Base-by-base conservation (phyloP, 1,140 invertebrate genomes). In the Cheumatopsyche charites region DNA sequence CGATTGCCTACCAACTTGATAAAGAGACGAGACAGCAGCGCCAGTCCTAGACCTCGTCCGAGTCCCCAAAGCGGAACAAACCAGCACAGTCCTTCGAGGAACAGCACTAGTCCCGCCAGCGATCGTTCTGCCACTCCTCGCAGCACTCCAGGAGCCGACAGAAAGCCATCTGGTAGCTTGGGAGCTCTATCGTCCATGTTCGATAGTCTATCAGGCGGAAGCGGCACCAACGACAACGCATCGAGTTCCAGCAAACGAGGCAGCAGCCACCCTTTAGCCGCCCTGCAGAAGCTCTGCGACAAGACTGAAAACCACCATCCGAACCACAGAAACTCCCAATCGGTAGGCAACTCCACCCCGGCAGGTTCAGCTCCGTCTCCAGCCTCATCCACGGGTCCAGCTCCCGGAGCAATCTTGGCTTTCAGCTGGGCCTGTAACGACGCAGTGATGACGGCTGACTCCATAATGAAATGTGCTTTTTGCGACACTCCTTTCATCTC, bases 401-500 rank as follows among this genome's bases (percentile, higher is more conserved):
- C 90, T 0, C 91, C 91, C 0, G 92, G 92, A 0, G 92, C 92
- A 12, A 94, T 96, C 72, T 82, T 96, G 13, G 94, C 94, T 0
- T 96, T 96, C 79, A 95, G 93, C 79, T 96, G 94, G 94, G 94
- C 94, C 11, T 95, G 94, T 81, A 95, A 94, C 79, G 94, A 96
- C 79, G 94, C 93, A 0, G 92, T 95, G 1, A 89, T 94, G 70
- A 93, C 91, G 0, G 88, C 89, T 1, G 92, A 94, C 77, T 93
- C 93, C 12, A 91, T 95, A 45, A 95, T 97, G 89, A 97, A 97
- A 81, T 98, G 96, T 84, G 94, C 95, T 17, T 94, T 97, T 77
- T 98, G 96, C 86, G 96, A 97, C 82, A 96, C 95, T 15, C 94
- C 94, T 9, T 98, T 98, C 80, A 94, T 96, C 66, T 97, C 96